phyloP scores from a whole-genome alignment of 2,888 invertebrate species.

The Luperina testacea region DNA sequence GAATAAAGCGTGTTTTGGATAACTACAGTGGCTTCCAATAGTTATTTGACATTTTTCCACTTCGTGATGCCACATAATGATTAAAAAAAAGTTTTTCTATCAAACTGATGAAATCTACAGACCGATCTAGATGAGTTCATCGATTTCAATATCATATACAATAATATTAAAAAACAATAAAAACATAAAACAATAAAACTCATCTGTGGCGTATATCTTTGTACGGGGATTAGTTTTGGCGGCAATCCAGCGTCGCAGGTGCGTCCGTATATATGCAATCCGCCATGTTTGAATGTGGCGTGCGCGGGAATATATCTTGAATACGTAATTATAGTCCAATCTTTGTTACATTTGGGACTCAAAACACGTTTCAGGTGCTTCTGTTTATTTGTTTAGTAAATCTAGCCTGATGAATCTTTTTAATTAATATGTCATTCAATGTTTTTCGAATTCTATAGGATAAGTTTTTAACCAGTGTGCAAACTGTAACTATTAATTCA shows the following conservation, averaged over 20 bases:
- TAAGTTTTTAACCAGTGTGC: too few species aligned
- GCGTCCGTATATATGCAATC: constrained; percentile 53
- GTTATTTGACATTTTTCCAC: too few species aligned
- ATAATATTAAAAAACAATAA: constrained; percentile 1
- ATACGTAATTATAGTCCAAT: constrained; percentile 51
- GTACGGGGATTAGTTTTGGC: constrained; percentile 61
- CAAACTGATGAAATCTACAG: neutral
- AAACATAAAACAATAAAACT: constrained; percentile 28
- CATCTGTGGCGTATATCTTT: constrained; percentile 45
- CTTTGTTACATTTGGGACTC: constrained; percentile 24
- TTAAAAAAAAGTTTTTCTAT: neutral
- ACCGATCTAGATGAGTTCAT: neutral
- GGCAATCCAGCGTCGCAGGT: constrained; percentile 60
- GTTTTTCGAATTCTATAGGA: neutral
- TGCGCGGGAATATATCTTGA: constrained; percentile 44
- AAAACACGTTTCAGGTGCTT: constrained; percentile 34
- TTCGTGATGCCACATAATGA: too few species aligned
- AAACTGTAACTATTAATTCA: too few species aligned
- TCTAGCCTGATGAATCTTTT: neutral
- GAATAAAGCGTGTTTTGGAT: neutral
- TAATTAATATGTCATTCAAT: neutral
- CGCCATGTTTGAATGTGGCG: constrained; percentile 41
- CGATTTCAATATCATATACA: neutral
- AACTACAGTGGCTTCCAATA: neutral
- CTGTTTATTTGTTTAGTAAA: constrained; percentile 25